A percentile compares a stretch with the other conserved stretches of the same genome.
phyloP scores from a whole-genome alignment of 2,113 vertebrate species.

The Syrrhaptes paradoxus region DNA sequence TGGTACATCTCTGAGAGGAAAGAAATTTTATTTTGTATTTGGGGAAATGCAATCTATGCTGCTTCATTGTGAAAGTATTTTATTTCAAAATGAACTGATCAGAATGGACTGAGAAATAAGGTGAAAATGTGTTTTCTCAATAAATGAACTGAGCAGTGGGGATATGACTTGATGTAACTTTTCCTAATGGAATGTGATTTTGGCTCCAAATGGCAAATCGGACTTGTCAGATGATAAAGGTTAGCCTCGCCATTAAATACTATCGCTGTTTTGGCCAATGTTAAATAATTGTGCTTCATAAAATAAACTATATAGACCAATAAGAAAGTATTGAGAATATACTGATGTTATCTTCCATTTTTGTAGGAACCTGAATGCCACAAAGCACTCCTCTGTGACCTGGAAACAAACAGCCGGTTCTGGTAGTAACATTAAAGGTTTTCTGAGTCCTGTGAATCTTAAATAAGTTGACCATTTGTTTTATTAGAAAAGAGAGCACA shows the following conservation, averaged over 20 bases:
- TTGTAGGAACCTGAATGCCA: background rate
- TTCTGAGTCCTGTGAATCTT: background rate
- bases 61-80: constrained; percentile 34
- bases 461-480: background rate
- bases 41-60: background rate
- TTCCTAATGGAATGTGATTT: constrained; percentile 46
- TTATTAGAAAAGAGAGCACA: background rate
- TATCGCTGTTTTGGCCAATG: background rate
- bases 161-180: constrained; percentile 17
- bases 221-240: constrained; percentile 49
- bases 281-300: background rate
- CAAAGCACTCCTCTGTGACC: background rate
- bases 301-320: background rate
- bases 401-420: background rate
- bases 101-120: constrained; percentile 54
- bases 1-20: background rate
- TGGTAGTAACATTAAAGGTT: background rate
- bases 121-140: constrained; percentile 54
- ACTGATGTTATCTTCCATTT: background rate
- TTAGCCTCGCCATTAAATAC: constrained; percentile 1
- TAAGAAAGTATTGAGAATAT: background rate
- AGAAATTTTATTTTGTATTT: background rate
- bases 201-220: constrained; percentile 38
- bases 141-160: constrained; percentile 49
- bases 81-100: constrained; percentile 45